Evolutionary conservation across 2,113 vertebrate species (phyloP), one percentile per base, ranked within the genome.

Genomic region (Dasypus novemcinctus): DNA sequence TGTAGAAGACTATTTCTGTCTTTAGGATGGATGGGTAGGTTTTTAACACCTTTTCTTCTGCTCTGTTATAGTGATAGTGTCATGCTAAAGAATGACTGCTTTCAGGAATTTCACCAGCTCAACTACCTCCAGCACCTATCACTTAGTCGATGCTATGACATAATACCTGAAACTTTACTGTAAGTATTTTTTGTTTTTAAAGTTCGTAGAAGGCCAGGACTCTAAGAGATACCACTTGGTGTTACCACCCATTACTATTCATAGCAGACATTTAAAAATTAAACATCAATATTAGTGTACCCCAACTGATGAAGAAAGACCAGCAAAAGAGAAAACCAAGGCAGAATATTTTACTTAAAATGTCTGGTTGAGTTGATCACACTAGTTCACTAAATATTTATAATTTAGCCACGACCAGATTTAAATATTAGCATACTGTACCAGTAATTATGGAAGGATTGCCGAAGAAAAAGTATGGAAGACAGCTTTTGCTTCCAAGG

Each of bases 101-200:
- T 99, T 96, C 98, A 97, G 0, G 98, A 99, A 91, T 98, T 99
- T 85, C 97, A 96, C 63, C 98, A 98, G 13, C 99, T 99, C 46
- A 5, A 6, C 61, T 95, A 92, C 38, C 98, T 99, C 85, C 97
- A 98, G 85, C 99, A 99, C 76, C 98, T 99, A 41, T 98, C 98
- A 15, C 98, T 99, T 96, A 99, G 99, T 57, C 99, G 99, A 95
- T 99, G 99, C 97, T 99, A 99, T 0, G 99, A 99, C 98, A 99
- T 99, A 83, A 98, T 99, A 94, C 98, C 99, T 7, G 98, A 99
- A 38, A 98, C 99, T 33, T 98, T 99, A 96, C 91, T 98, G 98
- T 99, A 95, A 98, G 98, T 98, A 95, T 94, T 41, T 33, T 66
- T 76, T 76, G 5, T 59, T 49, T 64, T 69, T 54, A 82, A 93